These are phyloP conservation scores for Phoebastria nigripes DNA, from an alignment of 2,797 vertebrate genomes.

Conservation along the genomic window DNA sequence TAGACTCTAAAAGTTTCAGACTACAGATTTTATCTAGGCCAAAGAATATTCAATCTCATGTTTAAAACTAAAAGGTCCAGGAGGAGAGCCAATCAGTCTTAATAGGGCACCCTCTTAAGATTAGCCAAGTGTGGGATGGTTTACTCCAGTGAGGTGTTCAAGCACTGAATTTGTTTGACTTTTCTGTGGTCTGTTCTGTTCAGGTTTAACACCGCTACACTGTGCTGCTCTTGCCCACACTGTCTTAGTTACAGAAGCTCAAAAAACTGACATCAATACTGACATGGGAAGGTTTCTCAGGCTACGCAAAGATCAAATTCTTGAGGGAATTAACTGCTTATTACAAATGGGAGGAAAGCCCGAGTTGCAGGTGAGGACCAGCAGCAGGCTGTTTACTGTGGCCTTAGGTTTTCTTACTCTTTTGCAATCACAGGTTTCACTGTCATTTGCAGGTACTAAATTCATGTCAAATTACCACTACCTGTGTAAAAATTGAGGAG, in stretches of 20 bases:
- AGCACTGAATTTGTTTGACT: fast-evolving
- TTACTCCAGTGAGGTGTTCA: fast-evolving
- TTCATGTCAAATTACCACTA: not conserved
- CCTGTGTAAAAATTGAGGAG: not conserved
- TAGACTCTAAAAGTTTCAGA: not conserved
- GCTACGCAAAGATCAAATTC: constrained; percentile 77
- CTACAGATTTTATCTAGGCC: not conserved
- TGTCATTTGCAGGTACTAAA: not conserved
- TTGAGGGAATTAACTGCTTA: constrained; percentile 81
- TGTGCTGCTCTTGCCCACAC: constrained; percentile 76
- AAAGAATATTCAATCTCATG: not conserved
- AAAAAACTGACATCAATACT: not conserved
- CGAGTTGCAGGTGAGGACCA: constrained; percentile 59
- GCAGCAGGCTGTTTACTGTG: fast-evolving
- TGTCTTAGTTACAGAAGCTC: constrained; percentile 46
- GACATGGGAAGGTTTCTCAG: constrained; percentile 45
- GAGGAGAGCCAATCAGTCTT: not conserved
- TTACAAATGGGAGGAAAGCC: constrained; percentile 80
- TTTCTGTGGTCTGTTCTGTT: fast-evolving
- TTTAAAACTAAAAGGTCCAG: not conserved
- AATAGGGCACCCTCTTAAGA: fast-evolving
- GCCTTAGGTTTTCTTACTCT: not conserved
- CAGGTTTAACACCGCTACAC: constrained; percentile 83
- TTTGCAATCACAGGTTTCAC: not conserved
- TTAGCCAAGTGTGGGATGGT: no score